These are phyloP conservation scores for Oxyura jamaicensis DNA, from an alignment of 2,113 vertebrate species.

Conservation along the genomic window DNA sequence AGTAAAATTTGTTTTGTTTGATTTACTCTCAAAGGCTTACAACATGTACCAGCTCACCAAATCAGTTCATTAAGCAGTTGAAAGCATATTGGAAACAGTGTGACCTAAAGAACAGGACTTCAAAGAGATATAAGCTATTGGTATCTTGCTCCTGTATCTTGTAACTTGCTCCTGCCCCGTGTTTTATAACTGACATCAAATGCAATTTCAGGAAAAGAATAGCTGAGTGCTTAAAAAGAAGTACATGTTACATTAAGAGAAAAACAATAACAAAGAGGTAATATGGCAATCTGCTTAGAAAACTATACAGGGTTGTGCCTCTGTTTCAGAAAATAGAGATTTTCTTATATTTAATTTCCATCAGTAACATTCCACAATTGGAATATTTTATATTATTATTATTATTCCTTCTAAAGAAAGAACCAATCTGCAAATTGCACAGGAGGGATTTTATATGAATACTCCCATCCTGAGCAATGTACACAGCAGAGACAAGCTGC, in stretches of 20 bases:
- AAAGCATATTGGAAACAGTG: constrained; percentile 15
- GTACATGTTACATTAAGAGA: not conserved
- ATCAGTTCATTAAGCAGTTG: constrained; percentile 15
- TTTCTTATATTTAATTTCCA: not conserved
- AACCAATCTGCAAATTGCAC: not conserved
- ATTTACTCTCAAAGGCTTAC: constrained; percentile 5
- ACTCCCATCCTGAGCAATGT: not conserved
- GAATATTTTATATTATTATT: not conserved
- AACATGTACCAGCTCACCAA: not conserved
- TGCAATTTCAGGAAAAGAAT: not conserved
- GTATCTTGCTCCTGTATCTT: not conserved
- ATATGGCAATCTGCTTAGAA: not conserved
- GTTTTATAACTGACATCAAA: not conserved
- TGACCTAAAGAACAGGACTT: not conserved
- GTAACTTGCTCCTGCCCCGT: not conserved
- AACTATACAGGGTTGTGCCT: not conserved
- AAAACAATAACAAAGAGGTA: not conserved
- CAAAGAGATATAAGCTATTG: not conserved
- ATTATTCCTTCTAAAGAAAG: not conserved
- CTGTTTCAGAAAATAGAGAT: not conserved
- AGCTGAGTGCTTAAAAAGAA: not conserved
- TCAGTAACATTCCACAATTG: not conserved
- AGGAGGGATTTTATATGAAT: not conserved
- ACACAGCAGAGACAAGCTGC: not conserved
- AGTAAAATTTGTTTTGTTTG: constrained; percentile 32